A percentile compares a stretch with the other conserved stretches of the same genome.
Evolutionary conservation across 1,140 invertebrate genomes (phyloP).

Genomic region (Monomorium pharaonis): DNA sequence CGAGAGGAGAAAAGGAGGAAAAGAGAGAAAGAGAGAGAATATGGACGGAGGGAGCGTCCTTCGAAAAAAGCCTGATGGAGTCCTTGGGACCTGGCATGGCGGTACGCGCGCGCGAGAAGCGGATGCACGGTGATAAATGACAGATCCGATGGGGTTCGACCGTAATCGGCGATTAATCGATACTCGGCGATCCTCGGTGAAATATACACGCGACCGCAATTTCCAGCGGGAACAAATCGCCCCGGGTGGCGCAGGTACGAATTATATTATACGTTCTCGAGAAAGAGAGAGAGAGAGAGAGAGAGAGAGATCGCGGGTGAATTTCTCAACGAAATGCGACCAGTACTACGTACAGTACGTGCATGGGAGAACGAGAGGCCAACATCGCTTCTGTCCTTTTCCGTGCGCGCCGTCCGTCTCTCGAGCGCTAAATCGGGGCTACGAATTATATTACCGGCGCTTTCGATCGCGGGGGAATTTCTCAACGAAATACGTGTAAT

Average conservation of each 20-base stretch:
- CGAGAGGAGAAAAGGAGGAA: background rate
- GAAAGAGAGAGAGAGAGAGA: background rate
- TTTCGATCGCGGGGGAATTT: conserved; percentile 57
- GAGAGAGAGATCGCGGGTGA: conserved; percentile 21
- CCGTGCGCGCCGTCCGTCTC: background rate
- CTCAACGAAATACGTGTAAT: conserved; percentile 58
- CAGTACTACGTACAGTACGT: background rate
- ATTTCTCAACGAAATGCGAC: conserved; percentile 51
- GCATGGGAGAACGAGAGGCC: background rate
- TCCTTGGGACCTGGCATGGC: conserved; percentile 46
- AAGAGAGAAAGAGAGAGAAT: conserved; percentile 17
- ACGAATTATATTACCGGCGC: conserved; percentile 51
- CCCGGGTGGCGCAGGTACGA: conserved; percentile 52
- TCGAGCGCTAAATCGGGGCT: conserved; percentile 47
- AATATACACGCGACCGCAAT: conserved; percentile 59
- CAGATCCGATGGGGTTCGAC: conserved; percentile 53
- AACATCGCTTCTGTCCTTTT: conserved; percentile 1
- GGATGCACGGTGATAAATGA: conserved; percentile 54
- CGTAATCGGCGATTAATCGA: conserved; percentile 55
- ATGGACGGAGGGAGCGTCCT: conserved; percentile 24
- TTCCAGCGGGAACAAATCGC: conserved; percentile 61
- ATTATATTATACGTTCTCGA: conserved; percentile 47
- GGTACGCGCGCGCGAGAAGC: conserved; percentile 36
- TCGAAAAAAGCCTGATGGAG: conserved; percentile 54
- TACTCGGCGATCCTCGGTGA: conserved; percentile 58